Conservation (phyloP, 2,113 vertebrate genomes). For the Vulpes vulpes region DNA sequence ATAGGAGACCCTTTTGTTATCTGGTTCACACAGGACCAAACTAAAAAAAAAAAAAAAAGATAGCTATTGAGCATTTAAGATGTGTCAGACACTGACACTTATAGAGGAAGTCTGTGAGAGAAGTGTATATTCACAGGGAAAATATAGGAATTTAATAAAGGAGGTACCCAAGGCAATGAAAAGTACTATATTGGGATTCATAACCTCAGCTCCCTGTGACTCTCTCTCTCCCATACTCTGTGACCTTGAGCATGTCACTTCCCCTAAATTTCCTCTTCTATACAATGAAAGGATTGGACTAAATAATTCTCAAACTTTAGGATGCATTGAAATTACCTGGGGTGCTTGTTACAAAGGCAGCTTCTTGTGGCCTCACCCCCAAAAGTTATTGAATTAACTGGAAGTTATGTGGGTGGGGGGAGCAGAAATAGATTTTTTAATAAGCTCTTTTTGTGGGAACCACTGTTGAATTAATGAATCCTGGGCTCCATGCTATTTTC, state of each 20-base stretch:
- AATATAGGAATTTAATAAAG: neutral
- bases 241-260: neutral
- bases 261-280: neutral
- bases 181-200: neutral
- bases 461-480: neutral
- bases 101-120: neutral
- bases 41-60: conserved; percentile 22
- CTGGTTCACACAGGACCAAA: conserved; percentile 36
- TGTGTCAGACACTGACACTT: neutral
- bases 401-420: too few species aligned
- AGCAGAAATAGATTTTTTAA: conserved; percentile 27
- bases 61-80: neutral
- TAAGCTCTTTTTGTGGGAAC: neutral
- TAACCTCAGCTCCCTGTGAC: neutral
- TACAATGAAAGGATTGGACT: neutral
- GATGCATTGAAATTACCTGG: conserved; percentile 37
- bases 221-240: neutral
- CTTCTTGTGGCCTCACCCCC: neutral
- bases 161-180: neutral
- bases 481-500: neutral
- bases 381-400: conserved; percentile 44
- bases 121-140: neutral
- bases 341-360: conserved; percentile 40
- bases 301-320: conserved; percentile 28
- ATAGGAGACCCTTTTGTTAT: neutral